These are phyloP conservation scores for Chloroclysta siterata DNA, from an alignment of 2,888 invertebrate species.

Conservation along the genomic window DNA sequence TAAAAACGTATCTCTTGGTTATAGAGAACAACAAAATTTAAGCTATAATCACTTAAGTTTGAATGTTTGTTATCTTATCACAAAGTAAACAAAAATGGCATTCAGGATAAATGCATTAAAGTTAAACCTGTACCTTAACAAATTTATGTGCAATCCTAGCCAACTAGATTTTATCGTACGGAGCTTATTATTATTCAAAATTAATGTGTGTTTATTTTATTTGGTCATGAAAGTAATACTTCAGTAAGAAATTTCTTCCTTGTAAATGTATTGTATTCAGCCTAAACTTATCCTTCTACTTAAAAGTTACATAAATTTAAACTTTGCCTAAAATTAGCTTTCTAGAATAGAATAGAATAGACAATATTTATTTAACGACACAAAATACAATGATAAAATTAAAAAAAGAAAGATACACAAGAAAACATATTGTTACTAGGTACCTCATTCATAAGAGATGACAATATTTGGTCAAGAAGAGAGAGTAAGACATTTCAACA, in stretches of 20 bases:
- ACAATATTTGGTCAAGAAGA: too few species aligned
- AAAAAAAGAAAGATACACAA: too few species aligned
- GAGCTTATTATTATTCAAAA: conserved; percentile 1
- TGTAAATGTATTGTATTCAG: neutral
- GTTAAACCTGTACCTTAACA: neutral
- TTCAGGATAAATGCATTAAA: neutral
- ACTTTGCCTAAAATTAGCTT: too few species aligned
- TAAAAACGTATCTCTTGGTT: neutral
- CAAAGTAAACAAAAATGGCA: conserved; percentile 4
- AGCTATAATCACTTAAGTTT: neutral
- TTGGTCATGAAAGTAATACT: conserved; percentile 17
- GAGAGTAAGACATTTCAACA: too few species aligned
- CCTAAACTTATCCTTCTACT: too few species aligned
- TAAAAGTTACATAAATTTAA: too few species aligned
- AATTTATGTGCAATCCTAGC: conserved; percentile 1
- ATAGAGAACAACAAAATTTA: neutral
- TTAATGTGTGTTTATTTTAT: conserved; percentile 1
- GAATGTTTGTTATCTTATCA: conserved; percentile 7
- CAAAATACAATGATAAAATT: too few species aligned
- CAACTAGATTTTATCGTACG: conserved; percentile 18
- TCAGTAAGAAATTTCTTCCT: conserved; percentile 14
- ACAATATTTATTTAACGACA: too few species aligned
- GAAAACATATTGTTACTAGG: too few species aligned
- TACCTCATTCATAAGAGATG: too few species aligned
- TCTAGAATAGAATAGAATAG: too few species aligned